Base-by-base conservation (phyloP, 2,113 vertebrate genomes). In the Chlamydotis undulata region DNA sequence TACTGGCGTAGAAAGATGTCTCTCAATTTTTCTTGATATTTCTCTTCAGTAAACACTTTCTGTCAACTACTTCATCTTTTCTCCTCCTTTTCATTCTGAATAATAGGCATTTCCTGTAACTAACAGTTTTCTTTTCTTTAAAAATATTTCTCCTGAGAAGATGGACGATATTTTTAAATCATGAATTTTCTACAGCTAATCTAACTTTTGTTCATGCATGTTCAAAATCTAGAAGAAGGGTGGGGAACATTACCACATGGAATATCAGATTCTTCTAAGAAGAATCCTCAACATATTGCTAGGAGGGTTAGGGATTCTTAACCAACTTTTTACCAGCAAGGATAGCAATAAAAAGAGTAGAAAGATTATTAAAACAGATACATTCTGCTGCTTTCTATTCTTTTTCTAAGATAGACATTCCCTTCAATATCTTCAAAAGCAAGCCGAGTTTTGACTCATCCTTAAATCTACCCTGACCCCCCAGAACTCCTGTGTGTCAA, bases 351-450 rank as follows among this genome's bases (percentile, higher is more conserved):
- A 86, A 91, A 24, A 18, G 17, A 90, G 73, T 52, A 77, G 55
- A 96, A 94, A 96, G 31, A 90, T 88, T 74, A 96, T 63, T 64
- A 91, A 93, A 96, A 91, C 39, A 89, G 90, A 93, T 82, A 93
- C 22, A 22, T 65, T 65, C 16, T 47, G 6, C 45, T 86, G n/a
- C 71, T 55, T 68, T 94, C 70, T 74, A 49, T 82, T 96, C 23
- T 90, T 89, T 91, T 89, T 93, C 56, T 91, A 78, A 74, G 22
- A 68, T 12, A 91, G 80, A 61, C 64, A 93, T 95, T 86, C 74
- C 31, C 57, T 95, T 91, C 60, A 85, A 45, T 59, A 89, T 43
- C 56, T 91, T 94, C 93, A 96, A 94, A 96, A 74, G 55, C 77
- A 93, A 96, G 68, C 8, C 24, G 67, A 61, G 69, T 39, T 87